Conservation (phyloP, 2,888 invertebrate species). For the Acronicta leporina region DNA sequence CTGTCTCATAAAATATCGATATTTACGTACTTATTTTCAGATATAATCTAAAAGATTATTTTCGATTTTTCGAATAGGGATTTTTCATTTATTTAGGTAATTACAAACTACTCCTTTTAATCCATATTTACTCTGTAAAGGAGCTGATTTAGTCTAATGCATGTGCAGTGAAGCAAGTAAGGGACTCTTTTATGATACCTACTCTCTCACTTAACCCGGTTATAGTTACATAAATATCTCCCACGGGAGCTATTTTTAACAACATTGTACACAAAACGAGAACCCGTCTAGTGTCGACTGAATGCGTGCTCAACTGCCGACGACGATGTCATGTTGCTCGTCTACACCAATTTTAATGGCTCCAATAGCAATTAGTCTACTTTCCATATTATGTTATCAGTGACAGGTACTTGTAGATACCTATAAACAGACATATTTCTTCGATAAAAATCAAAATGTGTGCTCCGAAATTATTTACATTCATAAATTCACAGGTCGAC, state of each 20-base stretch:
- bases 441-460: slow-evolving; percentile 20
- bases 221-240: slow-evolving; percentile 86
- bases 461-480: slow-evolving; percentile 15
- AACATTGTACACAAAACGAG: slow-evolving; percentile 76
- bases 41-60: no score
- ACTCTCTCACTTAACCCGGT: slow-evolving; percentile 83
- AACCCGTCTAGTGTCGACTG: slow-evolving; percentile 70
- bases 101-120: no score
- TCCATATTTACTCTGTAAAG: no score
- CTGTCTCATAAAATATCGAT: slow-evolving; percentile 14
- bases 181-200: slow-evolving; percentile 69
- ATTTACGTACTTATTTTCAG: not conserved
- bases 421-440: slow-evolving; percentile 13
- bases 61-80: not conserved
- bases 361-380: slow-evolving; percentile 42
- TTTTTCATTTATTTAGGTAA: not conserved
- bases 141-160: slow-evolving; percentile 27
- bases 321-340: slow-evolving; percentile 52
- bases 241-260: slow-evolving; percentile 81
- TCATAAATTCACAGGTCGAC: slow-evolving; percentile 22
- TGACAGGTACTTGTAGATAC: slow-evolving; percentile 3
- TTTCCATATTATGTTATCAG: slow-evolving; percentile 23
- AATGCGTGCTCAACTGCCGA: slow-evolving; percentile 51
- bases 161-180: slow-evolving; percentile 64
- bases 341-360: slow-evolving; percentile 38